Conservation (phyloP, 1,140 invertebrate species). For the Panulirus ornatus region DNA sequence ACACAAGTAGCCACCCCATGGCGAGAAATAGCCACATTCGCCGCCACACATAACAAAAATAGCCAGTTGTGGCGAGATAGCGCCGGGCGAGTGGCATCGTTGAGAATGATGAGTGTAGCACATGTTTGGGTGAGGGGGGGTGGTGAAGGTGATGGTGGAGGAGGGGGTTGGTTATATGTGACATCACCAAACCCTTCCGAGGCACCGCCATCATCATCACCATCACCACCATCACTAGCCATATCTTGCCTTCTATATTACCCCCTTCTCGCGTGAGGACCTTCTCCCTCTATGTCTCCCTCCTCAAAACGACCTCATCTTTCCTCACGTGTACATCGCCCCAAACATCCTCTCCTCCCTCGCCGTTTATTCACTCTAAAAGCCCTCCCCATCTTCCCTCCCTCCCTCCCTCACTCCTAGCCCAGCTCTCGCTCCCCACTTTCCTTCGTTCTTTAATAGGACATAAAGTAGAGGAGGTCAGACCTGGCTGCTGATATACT, state of each 20-base stretch:
- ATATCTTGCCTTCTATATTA: too few relatives aligned
- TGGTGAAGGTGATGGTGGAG: not conserved
- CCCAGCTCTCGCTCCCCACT: too few relatives aligned
- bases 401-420: too few relatives aligned
- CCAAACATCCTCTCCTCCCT: not conserved
- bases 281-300: too few relatives aligned
- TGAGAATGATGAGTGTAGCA: constrained; percentile 24
- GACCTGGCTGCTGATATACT: too few relatives aligned
- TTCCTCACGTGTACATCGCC: not conserved
- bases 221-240: not conserved
- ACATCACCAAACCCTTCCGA: not conserved
- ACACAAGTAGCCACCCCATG: not conserved
- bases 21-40: not conserved
- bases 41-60: constrained; percentile 17
- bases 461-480: too few relatives aligned
- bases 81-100: not conserved
- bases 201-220: not conserved
- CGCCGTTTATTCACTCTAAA: not conserved
- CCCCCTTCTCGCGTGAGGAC: too few relatives aligned
- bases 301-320: not conserved
- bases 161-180: not conserved
- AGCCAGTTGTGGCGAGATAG: constrained; percentile 19
- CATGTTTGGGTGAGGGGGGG: not conserved
- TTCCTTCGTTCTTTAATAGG: too few relatives aligned
- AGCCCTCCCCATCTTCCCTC: too few relatives aligned